phyloP scores from a whole-genome alignment of 2,113 vertebrate species.

The Saccopteryx bilineata region DNA sequence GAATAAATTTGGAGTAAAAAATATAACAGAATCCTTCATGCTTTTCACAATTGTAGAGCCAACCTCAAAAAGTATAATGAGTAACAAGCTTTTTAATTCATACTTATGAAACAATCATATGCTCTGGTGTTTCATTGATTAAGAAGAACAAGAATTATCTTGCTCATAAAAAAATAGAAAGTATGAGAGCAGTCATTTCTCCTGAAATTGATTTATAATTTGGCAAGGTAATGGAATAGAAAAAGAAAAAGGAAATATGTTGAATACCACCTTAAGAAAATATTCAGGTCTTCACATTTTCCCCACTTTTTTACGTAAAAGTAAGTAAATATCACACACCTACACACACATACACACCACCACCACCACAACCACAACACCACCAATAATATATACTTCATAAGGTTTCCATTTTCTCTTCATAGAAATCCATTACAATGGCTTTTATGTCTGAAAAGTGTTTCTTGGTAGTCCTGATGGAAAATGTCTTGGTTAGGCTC shows the following conservation, averaged over 20 bases:
- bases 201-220: conserved; percentile 58
- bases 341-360: background rate
- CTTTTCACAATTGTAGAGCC: background rate
- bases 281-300: background rate
- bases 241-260: background rate
- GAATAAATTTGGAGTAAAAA: background rate
- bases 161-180: conserved; percentile 53
- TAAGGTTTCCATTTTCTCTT: conserved; percentile 34
- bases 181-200: conserved; percentile 27
- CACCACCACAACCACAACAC: background rate
- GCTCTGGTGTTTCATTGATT: conserved; percentile 57
- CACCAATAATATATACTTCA: background rate
- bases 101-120: conserved; percentile 48
- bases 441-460: conserved; percentile 11
- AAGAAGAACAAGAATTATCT: background rate
- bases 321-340: background rate
- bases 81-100: background rate
- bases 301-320: background rate
- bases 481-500: background rate
- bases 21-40: conserved; percentile 44
- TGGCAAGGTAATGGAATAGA: conserved; percentile 57
- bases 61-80: background rate
- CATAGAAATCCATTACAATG: conserved; percentile 16
- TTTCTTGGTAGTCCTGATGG: background rate
- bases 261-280: background rate